phyloP scores from a whole-genome alignment of 2,797 vertebrate genomes.

The Anguilla marmorata region DNA sequence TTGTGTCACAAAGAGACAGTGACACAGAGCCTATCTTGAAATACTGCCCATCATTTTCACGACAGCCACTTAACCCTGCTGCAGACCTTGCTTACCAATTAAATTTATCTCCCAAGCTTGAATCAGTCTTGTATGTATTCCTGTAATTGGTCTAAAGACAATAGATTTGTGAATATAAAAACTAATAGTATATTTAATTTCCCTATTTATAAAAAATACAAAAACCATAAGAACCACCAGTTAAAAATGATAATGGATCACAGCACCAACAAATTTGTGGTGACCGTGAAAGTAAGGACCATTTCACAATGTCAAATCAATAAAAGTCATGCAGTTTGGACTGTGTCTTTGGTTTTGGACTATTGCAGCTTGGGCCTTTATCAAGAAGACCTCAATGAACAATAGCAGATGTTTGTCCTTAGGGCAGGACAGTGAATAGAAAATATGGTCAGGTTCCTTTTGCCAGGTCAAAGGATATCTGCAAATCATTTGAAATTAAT shows the following conservation, averaged over 20 bases:
- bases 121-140: not conserved
- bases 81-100: not conserved
- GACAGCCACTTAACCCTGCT: too few relatives aligned
- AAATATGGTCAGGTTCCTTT: not conserved
- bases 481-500: not conserved
- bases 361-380: not conserved
- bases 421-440: not conserved
- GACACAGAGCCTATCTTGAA: too few relatives aligned
- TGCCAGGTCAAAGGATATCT: not conserved
- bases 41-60: too few relatives aligned
- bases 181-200: not conserved
- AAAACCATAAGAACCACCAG: not conserved
- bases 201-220: not conserved
- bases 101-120: not conserved
- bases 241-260: not conserved
- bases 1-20: too few relatives aligned
- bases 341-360: not conserved
- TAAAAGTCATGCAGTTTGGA: not conserved
- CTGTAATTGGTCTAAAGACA: not conserved
- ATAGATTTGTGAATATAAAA: not conserved
- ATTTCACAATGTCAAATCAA: not conserved
- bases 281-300: not conserved
- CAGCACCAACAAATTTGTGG: not conserved
- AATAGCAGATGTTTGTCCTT: not conserved
- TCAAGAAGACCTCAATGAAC: not conserved